These are phyloP conservation scores for Psylliodes chrysocephalus DNA, from an alignment of 2,888 invertebrate genomes.

Conservation along the genomic window DNA sequence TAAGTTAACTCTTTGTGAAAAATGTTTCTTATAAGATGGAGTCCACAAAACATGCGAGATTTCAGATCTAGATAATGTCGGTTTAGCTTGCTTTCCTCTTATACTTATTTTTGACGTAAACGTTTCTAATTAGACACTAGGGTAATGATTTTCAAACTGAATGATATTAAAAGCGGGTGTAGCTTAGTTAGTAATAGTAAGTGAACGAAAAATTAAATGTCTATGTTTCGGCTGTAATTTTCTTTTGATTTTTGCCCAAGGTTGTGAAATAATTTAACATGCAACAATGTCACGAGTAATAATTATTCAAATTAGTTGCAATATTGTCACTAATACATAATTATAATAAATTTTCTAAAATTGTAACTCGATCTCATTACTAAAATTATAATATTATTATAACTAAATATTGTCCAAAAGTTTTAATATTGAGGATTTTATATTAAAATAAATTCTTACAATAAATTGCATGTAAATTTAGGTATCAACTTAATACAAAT, in stretches of 20 bases:
- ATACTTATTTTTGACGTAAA: conserved; percentile 52
- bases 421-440: too few species aligned
- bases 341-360: too few species aligned
- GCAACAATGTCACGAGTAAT: conserved; percentile 13
- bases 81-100: conserved; percentile 40
- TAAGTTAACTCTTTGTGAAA: not conserved
- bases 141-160: conserved; percentile 33
- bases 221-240: conserved; percentile 13
- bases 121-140: conserved; percentile 43
- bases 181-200: too few species aligned
- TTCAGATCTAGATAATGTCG: conserved; percentile 40
- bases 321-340: too few species aligned
- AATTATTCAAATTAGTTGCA: conserved; percentile 28
- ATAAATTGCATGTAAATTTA: too few species aligned
- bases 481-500: too few species aligned
- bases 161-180: conserved; percentile 29
- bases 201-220: conserved; percentile 7
- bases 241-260: not conserved
- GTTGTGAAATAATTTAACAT: not conserved
- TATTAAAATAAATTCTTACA: too few species aligned
- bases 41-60: conserved; percentile 43
- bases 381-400: too few species aligned
- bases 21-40: conserved; percentile 31
- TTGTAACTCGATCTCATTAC: too few species aligned
- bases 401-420: too few species aligned